These are phyloP conservation scores for Lycopodina hypogea DNA, from an alignment of 37 sponge, comb jelly and placozoan genomes.

Conservation along the genomic window DNA sequence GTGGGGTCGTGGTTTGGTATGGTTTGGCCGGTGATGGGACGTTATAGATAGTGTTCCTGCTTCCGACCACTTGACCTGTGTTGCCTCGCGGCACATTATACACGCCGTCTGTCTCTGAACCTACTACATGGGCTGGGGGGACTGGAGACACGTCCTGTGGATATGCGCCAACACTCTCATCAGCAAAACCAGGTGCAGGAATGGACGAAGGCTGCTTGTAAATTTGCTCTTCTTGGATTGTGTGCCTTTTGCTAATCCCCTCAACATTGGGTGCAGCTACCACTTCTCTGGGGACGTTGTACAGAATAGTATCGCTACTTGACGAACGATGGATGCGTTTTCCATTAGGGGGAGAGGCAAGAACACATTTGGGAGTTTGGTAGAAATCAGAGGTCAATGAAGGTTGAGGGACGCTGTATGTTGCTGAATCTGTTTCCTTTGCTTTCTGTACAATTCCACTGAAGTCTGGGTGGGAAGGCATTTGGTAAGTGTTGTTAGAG, in stretches of 20 bases:
- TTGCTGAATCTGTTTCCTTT: neutral
- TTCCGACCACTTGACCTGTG: neutral
- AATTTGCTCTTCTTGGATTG: neutral
- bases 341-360: neutral
- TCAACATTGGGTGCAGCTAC: too few relatives aligned
- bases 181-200: neutral
- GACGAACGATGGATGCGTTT: too few relatives aligned
- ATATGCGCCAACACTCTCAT: neutral
- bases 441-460: too few relatives aligned
- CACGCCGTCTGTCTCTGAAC: neutral
- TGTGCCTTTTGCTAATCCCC: too few relatives aligned
- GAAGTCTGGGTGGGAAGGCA: too few relatives aligned
- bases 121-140: neutral
- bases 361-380: constrained; percentile 10
- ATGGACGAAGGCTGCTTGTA: neutral
- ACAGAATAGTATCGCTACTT: neutral
- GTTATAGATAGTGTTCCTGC: neutral
- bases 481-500: too few relatives aligned
- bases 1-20: too few relatives aligned
- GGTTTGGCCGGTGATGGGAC: neutral
- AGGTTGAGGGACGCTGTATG: neutral
- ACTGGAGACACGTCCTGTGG: neutral
- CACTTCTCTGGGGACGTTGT: constrained; percentile 6
- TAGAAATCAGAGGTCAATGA: neutral
- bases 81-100: constrained; percentile 1